Evolutionary conservation across 2,797 vertebrate genomes (phyloP).

Genomic region (Clarias platycephalus): DNA sequence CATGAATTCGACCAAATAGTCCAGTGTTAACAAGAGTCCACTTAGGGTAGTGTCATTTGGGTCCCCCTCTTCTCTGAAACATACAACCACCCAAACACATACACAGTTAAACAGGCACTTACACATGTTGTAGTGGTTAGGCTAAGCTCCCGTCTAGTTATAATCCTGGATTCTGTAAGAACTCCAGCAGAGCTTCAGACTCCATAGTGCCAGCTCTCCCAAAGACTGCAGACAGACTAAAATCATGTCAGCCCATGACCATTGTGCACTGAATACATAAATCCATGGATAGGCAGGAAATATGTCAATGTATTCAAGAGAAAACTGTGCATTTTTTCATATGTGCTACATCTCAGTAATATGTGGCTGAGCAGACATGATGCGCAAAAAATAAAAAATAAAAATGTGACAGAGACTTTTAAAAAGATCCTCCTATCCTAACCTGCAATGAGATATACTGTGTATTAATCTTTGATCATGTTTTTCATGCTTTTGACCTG

Average conservation of each 20-base stretch:
- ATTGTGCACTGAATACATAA: slow-evolving; percentile 1
- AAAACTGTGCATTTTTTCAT: not conserved
- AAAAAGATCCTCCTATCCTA: not conserved
- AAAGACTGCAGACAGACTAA: slow-evolving; percentile 18
- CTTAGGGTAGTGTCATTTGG: not conserved
- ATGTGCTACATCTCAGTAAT: not conserved
- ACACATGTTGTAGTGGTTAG: not conserved
- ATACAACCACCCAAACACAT: slow-evolving; percentile 49
- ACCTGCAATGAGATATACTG: not conserved
- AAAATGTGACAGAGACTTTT: not conserved
- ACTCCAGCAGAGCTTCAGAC: slow-evolving; percentile 12
- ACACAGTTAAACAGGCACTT: slow-evolving; percentile 7
- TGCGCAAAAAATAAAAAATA: not conserved
- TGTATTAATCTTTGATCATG: slow-evolving; percentile 10
- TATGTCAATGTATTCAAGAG: not conserved
- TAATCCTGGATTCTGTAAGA: slow-evolving; percentile 11
- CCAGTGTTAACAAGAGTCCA: not conserved
- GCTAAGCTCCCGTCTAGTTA: not conserved
- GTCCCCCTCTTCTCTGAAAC: not conserved
- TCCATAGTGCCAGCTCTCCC: slow-evolving; percentile 2
- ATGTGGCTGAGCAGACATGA: not conserved
- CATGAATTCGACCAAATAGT: not conserved
- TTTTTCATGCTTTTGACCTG: slow-evolving; percentile 14
- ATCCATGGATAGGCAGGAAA: not conserved
- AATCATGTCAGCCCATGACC: slow-evolving; percentile 12